phyloP scores from a whole-genome alignment of 2,888 invertebrate species.

The Sphaerolaimus hirsutus region DNA sequence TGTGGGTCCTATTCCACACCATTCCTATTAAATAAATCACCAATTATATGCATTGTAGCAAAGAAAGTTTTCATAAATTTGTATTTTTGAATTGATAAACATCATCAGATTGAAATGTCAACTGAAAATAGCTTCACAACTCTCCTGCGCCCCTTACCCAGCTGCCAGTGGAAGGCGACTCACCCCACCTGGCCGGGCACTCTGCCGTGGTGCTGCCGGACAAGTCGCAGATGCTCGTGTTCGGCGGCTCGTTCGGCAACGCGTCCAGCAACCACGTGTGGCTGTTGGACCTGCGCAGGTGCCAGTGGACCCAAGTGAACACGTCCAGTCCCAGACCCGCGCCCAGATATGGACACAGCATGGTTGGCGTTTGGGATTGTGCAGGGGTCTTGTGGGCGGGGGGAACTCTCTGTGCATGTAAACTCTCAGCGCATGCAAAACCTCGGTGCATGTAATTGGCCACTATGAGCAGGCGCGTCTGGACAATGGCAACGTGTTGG shows the following conservation, averaged over 20 bases:
- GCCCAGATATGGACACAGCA: slow-evolving; percentile 78
- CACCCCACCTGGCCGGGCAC: slow-evolving; percentile 68
- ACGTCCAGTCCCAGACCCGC: slow-evolving; percentile 45
- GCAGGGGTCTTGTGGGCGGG: not conserved
- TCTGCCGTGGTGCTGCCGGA: slow-evolving; percentile 52
- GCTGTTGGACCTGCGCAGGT: slow-evolving; percentile 53
- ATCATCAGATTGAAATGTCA: no score
- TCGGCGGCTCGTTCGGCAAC: slow-evolving; percentile 30
- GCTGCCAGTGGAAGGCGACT: no score
- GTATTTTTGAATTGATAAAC: no score
- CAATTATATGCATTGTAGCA: no score
- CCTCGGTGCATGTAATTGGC: not conserved
- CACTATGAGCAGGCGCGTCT: slow-evolving; percentile 24
- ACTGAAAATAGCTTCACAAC: no score
- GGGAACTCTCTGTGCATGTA: no score
- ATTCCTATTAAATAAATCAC: no score
- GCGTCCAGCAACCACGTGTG: slow-evolving; percentile 42
- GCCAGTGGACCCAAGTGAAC: slow-evolving; percentile 51
- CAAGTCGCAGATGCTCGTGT: slow-evolving; percentile 21
- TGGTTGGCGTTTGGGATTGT: slow-evolving; percentile 29
- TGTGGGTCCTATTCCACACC: no score
- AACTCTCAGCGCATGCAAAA: no score
- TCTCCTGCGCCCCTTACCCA: no score
- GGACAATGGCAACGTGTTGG: slow-evolving; percentile 48
- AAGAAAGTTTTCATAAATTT: no score